Conservation (phyloP, 2,888 invertebrate genomes). For the Morpho deidamia region DNA sequence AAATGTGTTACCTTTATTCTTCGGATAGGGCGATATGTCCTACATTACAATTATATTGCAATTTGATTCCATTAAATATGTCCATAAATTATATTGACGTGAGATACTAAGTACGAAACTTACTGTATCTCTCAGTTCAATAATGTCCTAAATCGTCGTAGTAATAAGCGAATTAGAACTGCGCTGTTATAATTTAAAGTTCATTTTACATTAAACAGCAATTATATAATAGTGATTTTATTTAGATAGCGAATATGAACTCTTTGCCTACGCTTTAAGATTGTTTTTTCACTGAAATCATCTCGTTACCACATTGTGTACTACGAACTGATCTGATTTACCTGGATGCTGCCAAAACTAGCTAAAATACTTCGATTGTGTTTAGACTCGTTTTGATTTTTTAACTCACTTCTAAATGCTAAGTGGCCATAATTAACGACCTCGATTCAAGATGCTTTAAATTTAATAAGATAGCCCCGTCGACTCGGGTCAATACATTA, state of each 20-base stretch:
- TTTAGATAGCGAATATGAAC: slow-evolving; percentile 6
- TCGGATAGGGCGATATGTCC: too few relatives aligned
- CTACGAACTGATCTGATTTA: too few relatives aligned
- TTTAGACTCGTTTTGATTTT: too few relatives aligned
- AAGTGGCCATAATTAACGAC: too few relatives aligned
- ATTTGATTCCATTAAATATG: background rate
- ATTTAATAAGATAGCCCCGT: too few relatives aligned
- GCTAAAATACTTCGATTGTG: too few relatives aligned
- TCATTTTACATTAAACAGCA: background rate
- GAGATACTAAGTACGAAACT: slow-evolving; percentile 62
- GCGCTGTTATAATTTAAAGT: background rate
- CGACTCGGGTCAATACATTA: too few relatives aligned
- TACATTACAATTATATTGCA: background rate
- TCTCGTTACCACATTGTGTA: too few relatives aligned
- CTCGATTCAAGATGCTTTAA: too few relatives aligned
- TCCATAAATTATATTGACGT: slow-evolving; percentile 3
- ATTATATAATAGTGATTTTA: background rate
- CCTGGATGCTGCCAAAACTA: too few relatives aligned
- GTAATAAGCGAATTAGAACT: slow-evolving; percentile 7
- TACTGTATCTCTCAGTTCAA: slow-evolving; percentile 26
- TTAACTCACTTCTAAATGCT: too few relatives aligned
- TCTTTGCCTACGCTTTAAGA: background rate
- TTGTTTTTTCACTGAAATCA: background rate
- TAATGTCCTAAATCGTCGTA: slow-evolving; percentile 35
- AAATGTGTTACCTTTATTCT: too few relatives aligned